Evolutionary conservation across 2,797 vertebrate species (phyloP).

Genomic region (Urocyon cinereoargenteus): DNA sequence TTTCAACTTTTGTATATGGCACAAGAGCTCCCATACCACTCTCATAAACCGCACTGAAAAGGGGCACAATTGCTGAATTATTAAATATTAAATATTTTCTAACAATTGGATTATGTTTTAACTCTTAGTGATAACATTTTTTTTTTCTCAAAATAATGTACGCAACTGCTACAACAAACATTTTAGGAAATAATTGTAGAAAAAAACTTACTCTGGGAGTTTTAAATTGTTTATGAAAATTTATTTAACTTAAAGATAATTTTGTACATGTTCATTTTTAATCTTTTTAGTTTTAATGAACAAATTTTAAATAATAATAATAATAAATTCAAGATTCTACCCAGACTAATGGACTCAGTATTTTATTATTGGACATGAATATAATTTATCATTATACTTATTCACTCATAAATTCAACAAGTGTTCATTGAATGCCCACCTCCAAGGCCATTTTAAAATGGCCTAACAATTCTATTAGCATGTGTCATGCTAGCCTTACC

Average conservation of each 20-base stretch:
- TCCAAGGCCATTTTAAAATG: not conserved
- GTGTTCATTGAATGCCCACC: not conserved
- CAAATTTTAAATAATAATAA: not conserved
- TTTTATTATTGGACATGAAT: not conserved
- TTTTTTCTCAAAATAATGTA: conserved; percentile 24
- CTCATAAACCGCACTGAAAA: not conserved
- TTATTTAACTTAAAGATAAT: not conserved
- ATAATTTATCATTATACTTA: not conserved
- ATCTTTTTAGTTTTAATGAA: conserved; percentile 15
- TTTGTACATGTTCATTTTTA: conserved; percentile 33
- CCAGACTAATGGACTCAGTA: not conserved
- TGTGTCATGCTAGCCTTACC: not conserved
- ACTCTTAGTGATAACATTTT: not conserved
- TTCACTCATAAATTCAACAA: conserved; percentile 1
- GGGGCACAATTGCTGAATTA: not conserved
- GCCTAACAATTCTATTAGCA: not conserved
- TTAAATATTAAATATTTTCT: not conserved
- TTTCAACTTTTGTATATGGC: not conserved
- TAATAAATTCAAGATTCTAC: not conserved
- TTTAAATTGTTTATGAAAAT: not conserved
- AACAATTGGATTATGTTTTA: not conserved
- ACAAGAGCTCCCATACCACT: not conserved
- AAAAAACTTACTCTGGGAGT: not conserved
- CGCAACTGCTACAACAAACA: not conserved
- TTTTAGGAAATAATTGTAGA: conserved; percentile 15